Evolutionary conservation across 2,113 vertebrate genomes (phyloP).

Genomic region (Dromaius novaehollandiae): DNA sequence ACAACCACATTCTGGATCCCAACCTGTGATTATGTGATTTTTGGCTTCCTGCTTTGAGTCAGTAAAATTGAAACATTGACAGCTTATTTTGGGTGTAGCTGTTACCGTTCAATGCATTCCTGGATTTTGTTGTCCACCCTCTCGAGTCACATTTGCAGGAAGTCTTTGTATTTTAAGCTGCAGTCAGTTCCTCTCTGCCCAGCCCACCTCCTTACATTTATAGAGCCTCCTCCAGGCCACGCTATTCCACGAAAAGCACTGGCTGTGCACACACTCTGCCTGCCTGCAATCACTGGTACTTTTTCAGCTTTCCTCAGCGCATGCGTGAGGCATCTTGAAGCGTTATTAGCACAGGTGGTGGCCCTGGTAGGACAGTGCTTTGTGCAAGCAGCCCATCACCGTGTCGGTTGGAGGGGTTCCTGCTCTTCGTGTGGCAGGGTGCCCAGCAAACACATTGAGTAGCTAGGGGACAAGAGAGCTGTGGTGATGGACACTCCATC

Average conservation of each 20-base stretch:
- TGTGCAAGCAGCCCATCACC: background rate
- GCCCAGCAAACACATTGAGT: background rate
- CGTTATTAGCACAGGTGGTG: background rate
- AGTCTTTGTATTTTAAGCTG: conserved; percentile 57
- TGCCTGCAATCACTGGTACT: background rate
- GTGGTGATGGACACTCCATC: background rate
- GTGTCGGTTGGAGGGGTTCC: background rate
- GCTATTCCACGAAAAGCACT: background rate
- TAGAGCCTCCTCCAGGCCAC: conserved; percentile 38
- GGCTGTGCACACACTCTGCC: background rate
- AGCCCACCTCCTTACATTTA: conserved; percentile 56
- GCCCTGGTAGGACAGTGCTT: background rate
- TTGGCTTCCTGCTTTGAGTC: background rate
- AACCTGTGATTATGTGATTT: conserved; percentile 2
- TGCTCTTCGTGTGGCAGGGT: background rate
- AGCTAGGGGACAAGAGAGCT: background rate
- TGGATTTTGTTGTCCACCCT: conserved; percentile 1
- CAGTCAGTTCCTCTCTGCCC: background rate
- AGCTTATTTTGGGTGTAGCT: conserved; percentile 17
- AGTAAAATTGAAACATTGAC: background rate
- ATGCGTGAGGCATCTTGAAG: background rate
- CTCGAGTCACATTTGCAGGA: conserved; percentile 22
- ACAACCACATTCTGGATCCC: background rate
- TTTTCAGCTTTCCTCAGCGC: background rate
- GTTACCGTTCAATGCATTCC: conserved; percentile 17